Evolutionary conservation across 2,797 vertebrate genomes (phyloP).

Genomic region (Gymnopithys bicolor): DNA sequence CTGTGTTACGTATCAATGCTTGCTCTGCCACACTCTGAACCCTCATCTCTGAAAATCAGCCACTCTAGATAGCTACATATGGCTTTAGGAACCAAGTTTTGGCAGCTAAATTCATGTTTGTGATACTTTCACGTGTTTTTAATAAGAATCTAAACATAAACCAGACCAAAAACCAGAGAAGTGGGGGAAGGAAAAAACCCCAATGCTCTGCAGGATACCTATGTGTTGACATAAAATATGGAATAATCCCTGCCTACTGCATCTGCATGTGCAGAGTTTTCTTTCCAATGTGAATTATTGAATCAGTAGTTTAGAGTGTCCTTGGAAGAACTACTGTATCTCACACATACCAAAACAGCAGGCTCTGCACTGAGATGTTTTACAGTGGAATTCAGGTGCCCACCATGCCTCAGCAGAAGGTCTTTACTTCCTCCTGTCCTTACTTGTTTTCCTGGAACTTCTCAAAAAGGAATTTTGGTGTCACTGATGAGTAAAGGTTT

Average conservation of each 20-base stretch:
- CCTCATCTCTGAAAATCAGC: background rate
- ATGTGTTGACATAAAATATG: constrained; percentile 47
- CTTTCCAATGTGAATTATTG: background rate
- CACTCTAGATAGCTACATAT: background rate
- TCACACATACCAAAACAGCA: background rate
- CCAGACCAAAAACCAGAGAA: background rate
- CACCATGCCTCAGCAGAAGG: background rate
- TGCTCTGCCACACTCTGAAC: background rate
- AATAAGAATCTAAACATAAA: constrained; percentile 48
- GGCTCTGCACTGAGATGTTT: background rate
- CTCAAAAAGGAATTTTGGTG: background rate
- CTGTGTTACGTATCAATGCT: background rate
- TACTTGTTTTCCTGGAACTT: background rate
- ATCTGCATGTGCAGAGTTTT: background rate
- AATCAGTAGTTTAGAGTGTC: background rate
- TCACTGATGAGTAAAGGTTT: background rate
- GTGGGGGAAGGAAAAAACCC: background rate
- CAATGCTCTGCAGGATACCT: constrained; percentile 1
- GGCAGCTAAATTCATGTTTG: constrained; percentile 12
- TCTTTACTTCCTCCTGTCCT: background rate
- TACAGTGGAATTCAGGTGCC: background rate
- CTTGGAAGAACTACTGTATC: background rate
- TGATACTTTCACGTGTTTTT: constrained; percentile 36
- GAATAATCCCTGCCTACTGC: background rate
- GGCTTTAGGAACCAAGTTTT: background rate